Base-by-base conservation (phyloP, 2,888 invertebrate genomes). In the Agrochola litura region DNA sequence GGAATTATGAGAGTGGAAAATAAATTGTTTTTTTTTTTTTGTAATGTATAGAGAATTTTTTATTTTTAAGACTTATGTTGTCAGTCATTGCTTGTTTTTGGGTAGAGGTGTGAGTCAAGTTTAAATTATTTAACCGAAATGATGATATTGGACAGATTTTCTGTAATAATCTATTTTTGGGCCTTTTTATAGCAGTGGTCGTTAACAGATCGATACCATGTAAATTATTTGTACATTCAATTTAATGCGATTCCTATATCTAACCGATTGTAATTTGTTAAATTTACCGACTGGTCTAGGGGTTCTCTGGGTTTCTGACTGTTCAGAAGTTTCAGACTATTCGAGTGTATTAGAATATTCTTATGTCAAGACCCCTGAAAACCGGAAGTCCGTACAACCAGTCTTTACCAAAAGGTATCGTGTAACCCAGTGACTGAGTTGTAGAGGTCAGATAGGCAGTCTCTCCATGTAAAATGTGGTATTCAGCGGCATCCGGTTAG, bases 31-130 rank as follows among this genome's bases (percentile, higher is more conserved):
- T 63, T 73, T 63, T 54, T 73, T 73, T 75, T 82, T 67, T 75
- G 49, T 71, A 83, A 64, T 75, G 58, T 74, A 64, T 84, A 80
- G 71, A 66, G 56, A 80, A 58, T 79, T 77, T 70, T 75, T 64
- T 43, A 66, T 76, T 66, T 56, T 64, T 83, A 82, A 73, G 61
- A 64, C 25, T n/a, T 76, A 70, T 77, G 70, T 77, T 76, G 73
- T 77, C 75, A 79, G 41, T 58, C 73, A 72, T 82, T 77, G 76
- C 58, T 76, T 71, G 64, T 65, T 72, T 79, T 46, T 70, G 22
- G 22, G 54, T 63, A 25, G n/a, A 73, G 64, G 65, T 79, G 76
- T 71, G 12, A 67, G 64, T 77, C 69, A 66, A 30, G 56, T 6
- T 25, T 56, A 54, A 54, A 66, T 49, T 49, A 49, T 2, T 46